phyloP scores from a whole-genome alignment of 2,797 vertebrate genomes.

The Eidolon dupreanum region DNA sequence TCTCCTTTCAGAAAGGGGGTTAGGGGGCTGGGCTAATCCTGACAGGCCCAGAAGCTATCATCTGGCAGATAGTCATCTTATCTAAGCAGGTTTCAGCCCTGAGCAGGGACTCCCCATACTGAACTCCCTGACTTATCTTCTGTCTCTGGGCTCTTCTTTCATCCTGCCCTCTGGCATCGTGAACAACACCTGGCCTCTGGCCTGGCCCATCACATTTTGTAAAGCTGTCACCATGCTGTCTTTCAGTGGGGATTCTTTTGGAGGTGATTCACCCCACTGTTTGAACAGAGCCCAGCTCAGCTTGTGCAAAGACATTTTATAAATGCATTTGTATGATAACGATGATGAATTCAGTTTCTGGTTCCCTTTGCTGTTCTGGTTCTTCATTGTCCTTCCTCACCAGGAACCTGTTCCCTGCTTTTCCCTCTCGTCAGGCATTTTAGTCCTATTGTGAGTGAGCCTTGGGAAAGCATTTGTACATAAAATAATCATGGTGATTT shows the following conservation, averaged over 20 bases:
- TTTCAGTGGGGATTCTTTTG: not conserved
- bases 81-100: not conserved
- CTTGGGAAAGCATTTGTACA: not conserved
- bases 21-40: not conserved
- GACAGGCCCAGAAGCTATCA: not conserved
- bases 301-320: not conserved
- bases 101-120: not conserved
- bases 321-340: no score
- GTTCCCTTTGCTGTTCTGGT: not conserved
- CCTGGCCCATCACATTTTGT: not conserved
- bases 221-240: not conserved
- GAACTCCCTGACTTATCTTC: not conserved
- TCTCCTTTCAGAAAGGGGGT: not conserved
- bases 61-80: not conserved
- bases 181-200: not conserved
- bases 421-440: not conserved
- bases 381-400: not conserved
- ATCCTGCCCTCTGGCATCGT: not conserved
- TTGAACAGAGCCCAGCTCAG: not conserved
- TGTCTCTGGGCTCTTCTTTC: not conserved
- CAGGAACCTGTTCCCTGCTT: not conserved
- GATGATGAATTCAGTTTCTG: rapidly evolving
- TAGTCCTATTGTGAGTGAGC: not conserved
- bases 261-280: not conserved
- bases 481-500: not conserved